phyloP scores from a whole-genome alignment of 2,888 invertebrate species.

The Neoscelio sp. region DNA sequence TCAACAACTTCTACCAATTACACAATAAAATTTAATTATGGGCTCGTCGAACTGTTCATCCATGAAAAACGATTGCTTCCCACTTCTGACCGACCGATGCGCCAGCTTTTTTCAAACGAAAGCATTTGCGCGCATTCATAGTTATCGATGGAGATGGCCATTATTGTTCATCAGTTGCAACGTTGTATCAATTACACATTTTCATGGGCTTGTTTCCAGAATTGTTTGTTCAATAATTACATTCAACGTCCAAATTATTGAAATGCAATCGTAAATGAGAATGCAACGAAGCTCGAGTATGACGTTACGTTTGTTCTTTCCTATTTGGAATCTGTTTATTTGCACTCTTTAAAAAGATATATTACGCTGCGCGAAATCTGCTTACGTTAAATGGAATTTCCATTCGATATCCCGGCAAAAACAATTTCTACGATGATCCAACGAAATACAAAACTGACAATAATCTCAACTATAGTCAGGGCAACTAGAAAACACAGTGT shows the following conservation, averaged over 20 bases:
- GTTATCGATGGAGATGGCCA: constrained; percentile 24
- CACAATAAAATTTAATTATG: constrained; percentile 63
- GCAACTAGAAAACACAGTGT: too few relatives aligned
- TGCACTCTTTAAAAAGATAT: too few relatives aligned
- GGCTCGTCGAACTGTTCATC: constrained; percentile 49
- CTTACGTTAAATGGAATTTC: too few relatives aligned
- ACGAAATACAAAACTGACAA: too few relatives aligned
- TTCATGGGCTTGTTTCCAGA: constrained; percentile 40
- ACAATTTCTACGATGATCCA: too few relatives aligned
- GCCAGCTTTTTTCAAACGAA: constrained; percentile 35
- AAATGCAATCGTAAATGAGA: constrained; percentile 57
- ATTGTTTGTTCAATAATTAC: constrained; percentile 57
- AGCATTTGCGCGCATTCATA: constrained; percentile 27
- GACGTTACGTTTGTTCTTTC: constrained; percentile 43
- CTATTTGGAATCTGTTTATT: constrained; percentile 25
- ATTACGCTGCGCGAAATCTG: too few relatives aligned
- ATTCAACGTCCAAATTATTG: constrained; percentile 46
- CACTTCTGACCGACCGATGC: constrained; percentile 45
- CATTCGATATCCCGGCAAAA: too few relatives aligned
- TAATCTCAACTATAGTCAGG: too few relatives aligned
- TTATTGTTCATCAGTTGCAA: constrained; percentile 49
- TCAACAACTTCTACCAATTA: constrained; percentile 61
- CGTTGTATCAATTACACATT: constrained; percentile 60
- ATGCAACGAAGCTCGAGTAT: constrained; percentile 37
- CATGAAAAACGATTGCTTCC: constrained; percentile 60